These are phyloP conservation scores for Caenorhabditis virilis DNA, from an alignment of 2,888 invertebrate species.

Conservation along the genomic window DNA sequence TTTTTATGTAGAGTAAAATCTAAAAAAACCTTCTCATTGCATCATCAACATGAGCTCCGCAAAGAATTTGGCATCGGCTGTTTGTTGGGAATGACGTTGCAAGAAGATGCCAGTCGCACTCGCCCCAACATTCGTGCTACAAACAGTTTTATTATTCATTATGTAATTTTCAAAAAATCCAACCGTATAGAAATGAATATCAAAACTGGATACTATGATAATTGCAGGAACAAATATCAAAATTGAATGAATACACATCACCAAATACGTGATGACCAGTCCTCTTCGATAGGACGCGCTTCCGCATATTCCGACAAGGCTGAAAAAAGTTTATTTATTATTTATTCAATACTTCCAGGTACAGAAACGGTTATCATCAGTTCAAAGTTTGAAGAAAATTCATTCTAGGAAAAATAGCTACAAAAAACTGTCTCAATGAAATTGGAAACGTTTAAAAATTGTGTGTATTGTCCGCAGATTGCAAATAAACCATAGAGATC, in stretches of 20 bases:
- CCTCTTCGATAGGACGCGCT: slow-evolving; percentile 61
- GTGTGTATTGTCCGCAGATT: too few species aligned
- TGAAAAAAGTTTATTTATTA: slow-evolving; percentile 40
- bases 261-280: slow-evolving; percentile 59
- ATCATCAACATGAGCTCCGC: slow-evolving; percentile 59
- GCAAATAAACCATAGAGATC: neutral
- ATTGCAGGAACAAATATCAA: slow-evolving; percentile 62
- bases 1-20: slow-evolving; percentile 4
- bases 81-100: slow-evolving; percentile 58
- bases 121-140: slow-evolving; percentile 62
- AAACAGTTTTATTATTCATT: slow-evolving; percentile 9
- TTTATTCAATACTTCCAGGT: too few species aligned
- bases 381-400: too few species aligned
- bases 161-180: neutral
- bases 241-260: slow-evolving; percentile 62
- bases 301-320: slow-evolving; percentile 60
- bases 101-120: slow-evolving; percentile 64
- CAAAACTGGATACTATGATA: slow-evolving; percentile 59
- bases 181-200: slow-evolving; percentile 61
- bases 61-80: slow-evolving; percentile 62
- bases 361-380: too few species aligned
- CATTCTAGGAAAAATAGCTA: too few species aligned
- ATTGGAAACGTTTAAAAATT: too few species aligned
- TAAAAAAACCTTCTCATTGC: slow-evolving; percentile 50
- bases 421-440: too few species aligned